These are phyloP conservation scores for Gasterosteus nipponicus DNA, from an alignment of 2,113 vertebrate genomes.

Conservation along the genomic window DNA sequence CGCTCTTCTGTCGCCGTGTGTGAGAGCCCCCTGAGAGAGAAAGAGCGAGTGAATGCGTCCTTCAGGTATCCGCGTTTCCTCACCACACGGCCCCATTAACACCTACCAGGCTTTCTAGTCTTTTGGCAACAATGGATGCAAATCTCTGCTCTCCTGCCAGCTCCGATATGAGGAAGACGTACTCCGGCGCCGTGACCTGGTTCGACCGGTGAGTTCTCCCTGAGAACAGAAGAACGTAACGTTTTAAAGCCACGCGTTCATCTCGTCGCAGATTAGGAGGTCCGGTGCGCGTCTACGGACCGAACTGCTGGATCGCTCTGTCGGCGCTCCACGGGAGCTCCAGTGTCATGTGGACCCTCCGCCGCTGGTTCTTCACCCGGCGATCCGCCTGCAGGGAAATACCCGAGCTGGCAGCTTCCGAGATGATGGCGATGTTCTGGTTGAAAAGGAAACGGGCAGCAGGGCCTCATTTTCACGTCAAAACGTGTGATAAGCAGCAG, in stretches of 20 bases:
- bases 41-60: background rate
- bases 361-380: constrained; percentile 93
- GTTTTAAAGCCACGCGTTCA: background rate
- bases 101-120: constrained; percentile 96
- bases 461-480: background rate
- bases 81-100: background rate
- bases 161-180: constrained; percentile 97
- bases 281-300: constrained; percentile 72
- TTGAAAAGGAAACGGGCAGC: background rate
- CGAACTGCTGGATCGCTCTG: constrained; percentile 97
- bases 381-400: constrained; percentile 98
- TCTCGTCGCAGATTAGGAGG: no score
- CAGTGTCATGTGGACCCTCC: constrained; percentile 97
- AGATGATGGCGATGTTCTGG: constrained; percentile 99
- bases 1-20: constrained; percentile 96
- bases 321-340: constrained; percentile 98
- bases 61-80: background rate
- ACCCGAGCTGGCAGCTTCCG: constrained; percentile 97
- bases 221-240: constrained; percentile 55
- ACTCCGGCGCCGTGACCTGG: constrained; percentile 97
- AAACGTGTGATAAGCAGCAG: no score
- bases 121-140: constrained; percentile 97
- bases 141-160: constrained; percentile 98
- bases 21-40: constrained; percentile 90
- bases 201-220: constrained; percentile 97